Percentiles rank a stretch among this genome's conserved stretches.
phyloP scores from a whole-genome alignment of 2,888 invertebrate species.

The Drosophila conformis region DNA sequence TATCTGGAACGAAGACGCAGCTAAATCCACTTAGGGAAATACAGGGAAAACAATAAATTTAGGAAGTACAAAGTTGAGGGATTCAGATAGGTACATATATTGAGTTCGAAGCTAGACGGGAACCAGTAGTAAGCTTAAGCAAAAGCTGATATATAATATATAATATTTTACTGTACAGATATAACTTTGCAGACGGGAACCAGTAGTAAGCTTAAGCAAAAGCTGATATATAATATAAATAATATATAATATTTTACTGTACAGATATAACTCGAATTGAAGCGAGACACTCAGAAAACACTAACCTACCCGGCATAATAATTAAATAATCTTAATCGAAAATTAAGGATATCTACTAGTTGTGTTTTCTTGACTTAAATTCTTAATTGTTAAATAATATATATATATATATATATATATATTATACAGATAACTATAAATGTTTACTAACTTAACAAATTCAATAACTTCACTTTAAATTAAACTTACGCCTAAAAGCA shows the following conservation, averaged over 20 bases:
- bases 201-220: background rate
- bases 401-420: background rate
- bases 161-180: background rate
- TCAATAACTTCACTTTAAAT: slow-evolving; percentile 10
- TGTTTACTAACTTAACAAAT: background rate
- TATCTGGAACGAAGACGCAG: no score
- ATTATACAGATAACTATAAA: background rate
- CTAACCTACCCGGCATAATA: background rate
- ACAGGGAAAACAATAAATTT: no score
- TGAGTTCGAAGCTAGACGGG: no score
- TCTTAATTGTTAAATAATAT: background rate
- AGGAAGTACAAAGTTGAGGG: no score
- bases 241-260: background rate
- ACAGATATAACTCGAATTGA: background rate
- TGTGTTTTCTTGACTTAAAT: background rate
- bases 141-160: background rate
- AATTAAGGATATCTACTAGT: background rate
- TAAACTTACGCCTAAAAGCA: slow-evolving; percentile 22
- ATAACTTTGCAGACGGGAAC: no score
- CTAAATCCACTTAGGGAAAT: no score
- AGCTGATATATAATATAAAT: background rate
- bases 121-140: background rate
- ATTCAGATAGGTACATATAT: no score
- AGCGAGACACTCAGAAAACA: background rate
- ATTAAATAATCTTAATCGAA: background rate